phyloP scores from a whole-genome alignment of 2,888 invertebrate genomes.

The Isoperla grammatica region DNA sequence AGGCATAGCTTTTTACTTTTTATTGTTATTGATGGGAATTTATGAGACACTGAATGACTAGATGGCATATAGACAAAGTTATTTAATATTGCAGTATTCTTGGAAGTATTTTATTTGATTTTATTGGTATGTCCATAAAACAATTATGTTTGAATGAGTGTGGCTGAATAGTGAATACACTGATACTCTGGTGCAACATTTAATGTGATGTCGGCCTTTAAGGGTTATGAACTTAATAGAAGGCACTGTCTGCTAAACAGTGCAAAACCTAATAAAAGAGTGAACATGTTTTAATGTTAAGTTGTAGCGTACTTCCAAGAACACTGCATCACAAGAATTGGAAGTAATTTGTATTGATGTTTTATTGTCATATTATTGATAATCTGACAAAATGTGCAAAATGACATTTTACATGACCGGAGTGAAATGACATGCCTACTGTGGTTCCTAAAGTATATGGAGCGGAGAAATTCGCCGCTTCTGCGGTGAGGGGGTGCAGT shows the following conservation, averaged over 20 bases:
- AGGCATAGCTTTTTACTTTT: conserved; percentile 1
- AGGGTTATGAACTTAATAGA: not conserved
- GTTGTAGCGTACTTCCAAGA: conserved; percentile 22
- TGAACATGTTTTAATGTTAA: too few species aligned
- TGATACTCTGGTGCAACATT: conserved; percentile 5
- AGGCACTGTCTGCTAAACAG: not conserved
- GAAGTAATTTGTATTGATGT: conserved; percentile 23
- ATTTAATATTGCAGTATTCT: conserved; percentile 24
- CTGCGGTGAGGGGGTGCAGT: conserved; percentile 13
- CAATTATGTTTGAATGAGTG: not conserved
- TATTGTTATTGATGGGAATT: conserved; percentile 14
- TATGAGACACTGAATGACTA: not conserved
- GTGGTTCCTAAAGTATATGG: conserved; percentile 25
- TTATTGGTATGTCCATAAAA: not conserved
- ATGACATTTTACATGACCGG: conserved; percentile 6
- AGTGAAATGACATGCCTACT: conserved; percentile 20
- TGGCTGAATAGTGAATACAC: not conserved
- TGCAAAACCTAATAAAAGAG: not conserved
- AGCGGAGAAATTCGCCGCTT: too few species aligned
- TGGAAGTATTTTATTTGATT: conserved; percentile 21
- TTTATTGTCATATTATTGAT: conserved; percentile 17
- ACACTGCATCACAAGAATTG: conserved; percentile 10
- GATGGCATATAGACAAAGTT: conserved; percentile 5
- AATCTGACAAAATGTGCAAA: conserved; percentile 12
- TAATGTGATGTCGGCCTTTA: not conserved